phyloP scores from a whole-genome alignment of 1,140 invertebrate genomes.

The Drosophila mayri region DNA sequence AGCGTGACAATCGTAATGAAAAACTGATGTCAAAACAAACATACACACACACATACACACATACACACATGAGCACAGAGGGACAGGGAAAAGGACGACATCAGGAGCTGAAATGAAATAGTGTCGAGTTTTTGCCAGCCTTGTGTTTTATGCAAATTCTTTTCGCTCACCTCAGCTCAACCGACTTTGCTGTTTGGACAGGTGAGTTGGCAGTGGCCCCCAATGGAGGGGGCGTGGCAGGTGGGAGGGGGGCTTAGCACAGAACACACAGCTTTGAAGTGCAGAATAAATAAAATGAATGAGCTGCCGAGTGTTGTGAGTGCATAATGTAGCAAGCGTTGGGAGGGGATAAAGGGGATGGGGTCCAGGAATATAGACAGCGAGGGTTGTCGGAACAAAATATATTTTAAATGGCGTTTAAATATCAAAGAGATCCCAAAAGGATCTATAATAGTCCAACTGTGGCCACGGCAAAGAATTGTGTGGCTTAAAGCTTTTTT shows the following conservation, averaged over 20 bases:
- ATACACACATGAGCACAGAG: constrained; percentile 4
- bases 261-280: constrained; percentile 73
- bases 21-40: constrained; percentile 71
- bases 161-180: constrained; percentile 56
- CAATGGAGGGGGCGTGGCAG: constrained; percentile 11
- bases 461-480: not conserved
- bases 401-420: constrained; percentile 53
- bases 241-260: constrained; percentile 20
- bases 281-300: constrained; percentile 81
- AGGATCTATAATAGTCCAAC: not conserved
- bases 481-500: not conserved
- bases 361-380: constrained; percentile 3
- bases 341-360: not conserved
- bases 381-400: constrained; percentile 4
- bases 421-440: constrained; percentile 19
- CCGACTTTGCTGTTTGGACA: constrained; percentile 68
- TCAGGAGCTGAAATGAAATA: constrained; percentile 65
- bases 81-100: constrained; percentile 16
- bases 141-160: constrained; percentile 79
- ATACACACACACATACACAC: constrained; percentile 39
- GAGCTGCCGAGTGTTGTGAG: constrained; percentile 74
- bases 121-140: constrained; percentile 72
- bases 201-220: constrained; percentile 32
- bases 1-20: constrained; percentile 68
- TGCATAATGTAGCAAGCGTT: constrained; percentile 72